Evolutionary conservation across 2,113 vertebrate species (phyloP), one percentile per base, ranked within the genome.

Genomic region (Apodemus speciosus): DNA sequence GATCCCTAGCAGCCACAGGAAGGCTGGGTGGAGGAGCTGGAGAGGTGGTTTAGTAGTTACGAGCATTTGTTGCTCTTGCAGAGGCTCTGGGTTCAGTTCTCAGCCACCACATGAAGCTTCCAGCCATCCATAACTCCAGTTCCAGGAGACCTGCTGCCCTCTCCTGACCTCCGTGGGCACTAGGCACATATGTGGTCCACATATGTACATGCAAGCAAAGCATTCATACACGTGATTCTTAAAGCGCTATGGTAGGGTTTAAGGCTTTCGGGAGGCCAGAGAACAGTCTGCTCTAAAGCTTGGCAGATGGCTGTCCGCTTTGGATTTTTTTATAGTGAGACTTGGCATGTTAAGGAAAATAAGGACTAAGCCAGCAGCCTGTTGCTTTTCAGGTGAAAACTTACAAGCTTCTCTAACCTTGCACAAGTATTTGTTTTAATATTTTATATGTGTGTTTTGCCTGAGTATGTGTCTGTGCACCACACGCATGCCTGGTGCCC

Each of bases 321-420:
- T 32, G 58, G 21, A 56, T 62, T 62, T 83, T n/a, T 30, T 58
- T 27, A 30, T n/a, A n/a, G 21, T 93, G 62, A 64, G 25, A 92
- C 81, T 91, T 76, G 53, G 51, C 58, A 89, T 64, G 77, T n/a
- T 80, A 85, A 62, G 60, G 60, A 71, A 40, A 85, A 88, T 43
- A 56, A 60, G 49, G 11, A 56, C 35, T 25, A 60, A 20, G 16
- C 6, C 4, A 27, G 88, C 76, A 73, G 72, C 25, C 14, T 35
- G 27, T 84, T 40, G 56, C 73, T 72, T 83, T 27, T 46, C 16
- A 66, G 62, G n/a, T 91, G 1, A 72, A 60, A 85, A 77, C 21
- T 40, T 88, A 90, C 2, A 84, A 58, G 49, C 46, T 49, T 87
- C 38, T 90, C 38, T 83, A 62, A 62, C 8, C 13, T 62, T 14